Base-by-base conservation (phyloP, 23 tunicate genomes). In the Ascidia mentula region DNA sequence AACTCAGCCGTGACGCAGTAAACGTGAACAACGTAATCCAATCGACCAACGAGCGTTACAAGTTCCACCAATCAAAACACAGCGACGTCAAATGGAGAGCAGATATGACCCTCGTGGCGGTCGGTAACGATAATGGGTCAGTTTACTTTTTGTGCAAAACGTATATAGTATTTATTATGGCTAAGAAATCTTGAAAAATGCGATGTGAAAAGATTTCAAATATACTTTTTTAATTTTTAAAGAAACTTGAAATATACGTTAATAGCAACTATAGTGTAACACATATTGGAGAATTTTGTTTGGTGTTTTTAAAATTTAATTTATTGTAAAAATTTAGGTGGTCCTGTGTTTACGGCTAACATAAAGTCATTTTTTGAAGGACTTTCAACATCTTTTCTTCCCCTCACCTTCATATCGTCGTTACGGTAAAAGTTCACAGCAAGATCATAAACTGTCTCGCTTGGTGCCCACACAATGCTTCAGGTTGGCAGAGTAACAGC, bases 61-160 rank as follows among this genome's bases (percentile, higher is more conserved):
- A 69, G 36, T 82, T 72, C 45, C 8, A 46, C 15, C 69, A 77
- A 5, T 75, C 76, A 30, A 82, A 83, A 69, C 84, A 77, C 36
- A 91, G 88, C 59, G 98, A 88, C 34, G 79, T 93, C 45, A 22
- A 76, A 26, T 93, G 98, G 98, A 77, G 83, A 24, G n/a, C 35
- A 1, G 93, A 88, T 46, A 69, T 45, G 28, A 45, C 45, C 20
- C 13, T 88, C 31, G 72, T 93, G 36, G 98, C 89, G 31, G 77
- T 93, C 53, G 98, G 98, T 17, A 84, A 81, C 69, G 90, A 93
- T 38, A 88, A 93, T 53, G 98, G 98, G 89, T 84, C 32, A 28
- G 37, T 35, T 8, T 45, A 45, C 7, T 22, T 40, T 40, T 13
- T 39, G 34, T 76, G 24, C 6, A 12, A 12, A 13, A 26, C 15